These are phyloP conservation scores for Tauraco erythrolophus DNA, from an alignment of 2,113 vertebrate genomes.

Conservation along the genomic window DNA sequence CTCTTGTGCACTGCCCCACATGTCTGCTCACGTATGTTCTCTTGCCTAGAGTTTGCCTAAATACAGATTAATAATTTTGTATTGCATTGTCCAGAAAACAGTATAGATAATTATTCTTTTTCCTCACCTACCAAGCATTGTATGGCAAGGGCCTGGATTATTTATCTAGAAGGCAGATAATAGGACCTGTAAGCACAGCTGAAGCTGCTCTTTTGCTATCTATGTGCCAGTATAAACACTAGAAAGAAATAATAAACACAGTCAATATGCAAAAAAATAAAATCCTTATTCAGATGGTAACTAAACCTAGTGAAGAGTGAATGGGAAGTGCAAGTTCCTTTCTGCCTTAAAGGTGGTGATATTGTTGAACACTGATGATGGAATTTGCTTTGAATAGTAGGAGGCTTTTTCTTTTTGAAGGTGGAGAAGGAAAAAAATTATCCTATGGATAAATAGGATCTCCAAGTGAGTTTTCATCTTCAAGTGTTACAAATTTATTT, in stretches of 20 bases:
- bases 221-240: not conserved
- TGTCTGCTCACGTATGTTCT: fast-evolving
- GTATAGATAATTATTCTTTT: not conserved
- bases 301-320: not conserved
- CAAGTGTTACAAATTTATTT: not conserved
- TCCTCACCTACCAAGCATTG: not conserved
- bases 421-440: not conserved
- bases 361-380: not conserved
- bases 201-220: not conserved
- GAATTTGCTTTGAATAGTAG: not conserved
- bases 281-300: not conserved
- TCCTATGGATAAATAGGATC: not conserved
- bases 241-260: not conserved
- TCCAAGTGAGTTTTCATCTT: not conserved
- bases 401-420: not conserved
- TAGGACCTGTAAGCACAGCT: not conserved
- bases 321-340: not conserved
- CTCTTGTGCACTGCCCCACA: not conserved
- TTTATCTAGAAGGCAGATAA: not conserved
- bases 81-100: not conserved
- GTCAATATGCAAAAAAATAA: not conserved
- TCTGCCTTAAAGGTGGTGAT: not conserved
- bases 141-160: not conserved
- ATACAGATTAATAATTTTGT: not conserved
- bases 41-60: not conserved